Evolutionary conservation across 2,797 vertebrate genomes (phyloP).

Genomic region (Agapornis canus): DNA sequence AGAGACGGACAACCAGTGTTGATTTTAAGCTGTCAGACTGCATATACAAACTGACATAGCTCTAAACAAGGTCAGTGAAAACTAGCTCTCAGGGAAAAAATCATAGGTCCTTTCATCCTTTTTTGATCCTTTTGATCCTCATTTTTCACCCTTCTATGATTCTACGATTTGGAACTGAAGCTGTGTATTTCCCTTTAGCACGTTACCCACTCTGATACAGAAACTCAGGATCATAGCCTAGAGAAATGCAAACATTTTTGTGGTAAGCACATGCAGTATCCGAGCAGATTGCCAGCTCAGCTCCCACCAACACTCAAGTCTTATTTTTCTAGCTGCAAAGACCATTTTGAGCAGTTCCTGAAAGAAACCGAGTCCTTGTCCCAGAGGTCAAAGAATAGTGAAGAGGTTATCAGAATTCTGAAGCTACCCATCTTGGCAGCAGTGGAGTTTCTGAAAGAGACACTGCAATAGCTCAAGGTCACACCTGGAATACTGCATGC

Average conservation of each 20-base stretch:
- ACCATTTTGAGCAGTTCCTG: not conserved
- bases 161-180: not conserved
- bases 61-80: not conserved
- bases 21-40: not conserved
- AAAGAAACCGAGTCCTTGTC: not conserved
- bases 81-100: not conserved
- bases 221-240: not conserved
- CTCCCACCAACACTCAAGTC: not conserved
- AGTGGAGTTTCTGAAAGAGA: not conserved
- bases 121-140: not conserved
- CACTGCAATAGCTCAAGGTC: not conserved
- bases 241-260: not conserved
- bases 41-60: not conserved
- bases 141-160: not conserved
- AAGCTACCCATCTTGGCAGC: not conserved
- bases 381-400: not conserved
- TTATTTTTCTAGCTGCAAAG: slow-evolving; percentile 5
- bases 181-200: not conserved
- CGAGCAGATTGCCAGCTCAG: not conserved
- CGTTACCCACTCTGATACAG: not conserved
- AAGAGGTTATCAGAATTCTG: not conserved
- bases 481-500: not conserved
- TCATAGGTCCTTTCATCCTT: not conserved
- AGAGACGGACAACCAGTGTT: not conserved
- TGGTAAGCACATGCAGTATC: not conserved